These are phyloP conservation scores for Archaeoteleia sp. DNA, from an alignment of 2,888 invertebrate genomes.

Conservation along the genomic window DNA sequence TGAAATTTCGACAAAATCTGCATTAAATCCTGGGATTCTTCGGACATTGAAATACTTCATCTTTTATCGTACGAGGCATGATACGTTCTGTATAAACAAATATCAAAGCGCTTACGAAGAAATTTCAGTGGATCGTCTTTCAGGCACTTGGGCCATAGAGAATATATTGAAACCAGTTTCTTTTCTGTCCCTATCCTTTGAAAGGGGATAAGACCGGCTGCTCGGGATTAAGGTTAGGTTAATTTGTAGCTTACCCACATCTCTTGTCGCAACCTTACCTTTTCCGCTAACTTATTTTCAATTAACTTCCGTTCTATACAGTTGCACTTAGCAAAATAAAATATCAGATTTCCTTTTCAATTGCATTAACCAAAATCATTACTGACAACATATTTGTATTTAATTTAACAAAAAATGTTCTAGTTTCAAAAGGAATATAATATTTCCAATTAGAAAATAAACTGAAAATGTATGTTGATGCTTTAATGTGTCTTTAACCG, in stretches of 20 bases:
- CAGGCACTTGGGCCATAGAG: conserved; percentile 34
- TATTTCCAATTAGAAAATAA: too few relatives aligned
- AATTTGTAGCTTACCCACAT: conserved; percentile 27
- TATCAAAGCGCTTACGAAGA: conserved; percentile 47
- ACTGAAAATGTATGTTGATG: too few relatives aligned
- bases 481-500: too few relatives aligned
- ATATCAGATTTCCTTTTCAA: too few relatives aligned
- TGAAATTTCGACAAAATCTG: conserved; percentile 32
- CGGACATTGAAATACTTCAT: conserved; percentile 23
- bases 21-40: conserved; percentile 19
- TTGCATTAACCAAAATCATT: too few relatives aligned
- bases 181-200: conserved; percentile 27
- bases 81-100: conserved; percentile 47
- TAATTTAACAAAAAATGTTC: too few relatives aligned
- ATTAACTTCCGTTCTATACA: too few relatives aligned
- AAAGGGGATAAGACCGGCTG: conserved; percentile 28
- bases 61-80: conserved; percentile 43
- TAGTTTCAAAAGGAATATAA: too few relatives aligned
- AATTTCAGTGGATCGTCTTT: conserved; percentile 42
- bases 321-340: too few relatives aligned
- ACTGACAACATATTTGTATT: too few relatives aligned
- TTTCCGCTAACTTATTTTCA: too few relatives aligned
- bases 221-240: conserved; percentile 34
- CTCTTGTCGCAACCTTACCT: too few relatives aligned
- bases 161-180: conserved; percentile 44